phyloP scores from a whole-genome alignment of 2,797 vertebrate genomes.

The Jordanella pulchra region DNA sequence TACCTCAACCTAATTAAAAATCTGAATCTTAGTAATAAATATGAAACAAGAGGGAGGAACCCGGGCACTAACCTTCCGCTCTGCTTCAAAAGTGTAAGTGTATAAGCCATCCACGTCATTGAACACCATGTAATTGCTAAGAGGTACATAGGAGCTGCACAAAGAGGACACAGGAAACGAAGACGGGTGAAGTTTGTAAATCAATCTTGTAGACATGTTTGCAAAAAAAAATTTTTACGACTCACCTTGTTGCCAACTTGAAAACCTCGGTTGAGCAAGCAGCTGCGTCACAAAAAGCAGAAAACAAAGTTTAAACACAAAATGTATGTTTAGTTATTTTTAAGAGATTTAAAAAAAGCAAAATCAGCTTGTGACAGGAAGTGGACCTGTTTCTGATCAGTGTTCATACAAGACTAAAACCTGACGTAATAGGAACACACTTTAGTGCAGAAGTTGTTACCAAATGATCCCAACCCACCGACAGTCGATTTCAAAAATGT shows the following conservation, averaged over 20 bases:
- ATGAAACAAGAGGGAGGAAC: neutral
- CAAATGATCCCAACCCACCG: neutral
- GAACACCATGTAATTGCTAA: constrained; percentile 94
- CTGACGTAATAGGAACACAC: neutral
- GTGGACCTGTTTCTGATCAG: neutral
- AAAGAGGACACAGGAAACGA: neutral
- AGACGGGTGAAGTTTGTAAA: neutral
- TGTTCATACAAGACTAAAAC: neutral
- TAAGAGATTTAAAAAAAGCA: too few species aligned
- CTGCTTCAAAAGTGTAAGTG: constrained; percentile 91
- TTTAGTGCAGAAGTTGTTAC: neutral
- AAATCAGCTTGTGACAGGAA: neutral
- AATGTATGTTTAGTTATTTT: constrained; percentile 19
- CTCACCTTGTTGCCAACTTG: constrained; percentile 93
- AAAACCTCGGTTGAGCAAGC: constrained; percentile 92
- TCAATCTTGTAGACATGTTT: constrained; percentile 9
- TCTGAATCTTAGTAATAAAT: neutral
- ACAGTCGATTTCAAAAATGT: neutral
- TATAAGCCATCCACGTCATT: constrained; percentile 92
- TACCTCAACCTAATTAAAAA: neutral
- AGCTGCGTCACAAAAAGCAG: constrained; percentile 73
- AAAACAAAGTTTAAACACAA: neutral
- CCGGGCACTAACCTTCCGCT: constrained; percentile 86
- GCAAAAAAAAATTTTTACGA: constrained; percentile 11
- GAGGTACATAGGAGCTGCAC: constrained; percentile 86